These are phyloP conservation scores for Marcusenius ussheri DNA, from an alignment of 2,113 vertebrate genomes.

Conservation along the genomic window DNA sequence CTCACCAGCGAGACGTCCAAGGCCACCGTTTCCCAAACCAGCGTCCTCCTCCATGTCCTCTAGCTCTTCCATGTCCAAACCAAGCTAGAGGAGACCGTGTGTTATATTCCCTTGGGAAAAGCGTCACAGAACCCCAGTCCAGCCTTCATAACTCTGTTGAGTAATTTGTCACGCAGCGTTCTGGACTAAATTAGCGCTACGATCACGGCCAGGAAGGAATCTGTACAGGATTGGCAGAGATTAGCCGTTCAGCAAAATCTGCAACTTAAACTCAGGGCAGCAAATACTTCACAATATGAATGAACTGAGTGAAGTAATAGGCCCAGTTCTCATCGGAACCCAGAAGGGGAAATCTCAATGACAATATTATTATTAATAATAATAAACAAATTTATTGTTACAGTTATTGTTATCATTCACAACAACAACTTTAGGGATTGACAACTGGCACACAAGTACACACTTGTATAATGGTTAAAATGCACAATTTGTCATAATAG, in stretches of 20 bases:
- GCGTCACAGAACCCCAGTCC: neutral
- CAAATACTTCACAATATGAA: neutral
- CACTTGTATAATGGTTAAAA: neutral
- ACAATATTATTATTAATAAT: neutral
- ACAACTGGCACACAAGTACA: neutral
- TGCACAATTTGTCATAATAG: neutral
- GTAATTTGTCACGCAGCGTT: neutral
- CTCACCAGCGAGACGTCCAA: slow-evolving; percentile 80
- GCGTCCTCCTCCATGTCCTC: slow-evolving; percentile 87
- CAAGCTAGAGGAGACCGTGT: slow-evolving; percentile 57
- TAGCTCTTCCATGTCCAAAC: slow-evolving; percentile 85
- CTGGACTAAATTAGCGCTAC: neutral
- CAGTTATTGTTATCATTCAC: neutral
- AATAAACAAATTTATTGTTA: neutral
- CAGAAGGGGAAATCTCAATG: neutral
- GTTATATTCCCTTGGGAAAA: neutral
- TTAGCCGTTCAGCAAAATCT: neutral
- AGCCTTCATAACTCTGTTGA: neutral
- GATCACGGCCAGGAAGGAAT: neutral
- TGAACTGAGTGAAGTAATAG: neutral
- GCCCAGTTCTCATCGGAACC: neutral
- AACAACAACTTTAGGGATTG: neutral
- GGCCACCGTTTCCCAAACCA: slow-evolving; percentile 79
- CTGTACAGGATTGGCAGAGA: neutral
- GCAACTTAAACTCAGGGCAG: neutral